Evolutionary conservation across 2,113 vertebrate genomes (phyloP).

Genomic region (Limnothrissa miodon): DNA sequence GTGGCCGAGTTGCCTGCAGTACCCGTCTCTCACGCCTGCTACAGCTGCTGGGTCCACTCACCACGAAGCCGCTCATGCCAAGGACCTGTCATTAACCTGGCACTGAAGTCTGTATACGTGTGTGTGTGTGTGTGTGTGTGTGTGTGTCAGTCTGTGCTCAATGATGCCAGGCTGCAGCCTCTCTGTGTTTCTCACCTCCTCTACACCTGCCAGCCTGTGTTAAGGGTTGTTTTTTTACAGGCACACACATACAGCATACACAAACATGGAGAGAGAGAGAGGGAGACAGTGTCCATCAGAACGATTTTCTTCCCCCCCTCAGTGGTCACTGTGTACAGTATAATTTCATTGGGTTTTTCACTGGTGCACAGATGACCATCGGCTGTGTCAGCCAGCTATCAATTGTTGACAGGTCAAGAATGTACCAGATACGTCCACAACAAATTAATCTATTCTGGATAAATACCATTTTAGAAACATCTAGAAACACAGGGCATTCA

Average conservation of each 20-base stretch:
- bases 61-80: neutral
- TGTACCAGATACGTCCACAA: no score
- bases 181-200: neutral
- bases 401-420: no score
- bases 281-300: slow-evolving; percentile 13
- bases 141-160: neutral
- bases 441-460: no score
- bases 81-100: neutral
- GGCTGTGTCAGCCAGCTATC: no score
- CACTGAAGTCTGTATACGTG: neutral
- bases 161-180: neutral
- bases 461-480: no score
- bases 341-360: no score
- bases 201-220: neutral
- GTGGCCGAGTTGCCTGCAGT: neutral
- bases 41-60: neutral
- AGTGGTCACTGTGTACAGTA: no score
- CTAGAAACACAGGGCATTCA: no score
- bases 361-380: no score
- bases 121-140: neutral
- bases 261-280: slow-evolving; percentile 24
- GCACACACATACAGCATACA: no score
- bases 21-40: neutral
- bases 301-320: no score
- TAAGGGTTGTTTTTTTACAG: neutral